Evolutionary conservation across 2,888 invertebrate species (phyloP).

Genomic region (Stictocephala bisonia): DNA sequence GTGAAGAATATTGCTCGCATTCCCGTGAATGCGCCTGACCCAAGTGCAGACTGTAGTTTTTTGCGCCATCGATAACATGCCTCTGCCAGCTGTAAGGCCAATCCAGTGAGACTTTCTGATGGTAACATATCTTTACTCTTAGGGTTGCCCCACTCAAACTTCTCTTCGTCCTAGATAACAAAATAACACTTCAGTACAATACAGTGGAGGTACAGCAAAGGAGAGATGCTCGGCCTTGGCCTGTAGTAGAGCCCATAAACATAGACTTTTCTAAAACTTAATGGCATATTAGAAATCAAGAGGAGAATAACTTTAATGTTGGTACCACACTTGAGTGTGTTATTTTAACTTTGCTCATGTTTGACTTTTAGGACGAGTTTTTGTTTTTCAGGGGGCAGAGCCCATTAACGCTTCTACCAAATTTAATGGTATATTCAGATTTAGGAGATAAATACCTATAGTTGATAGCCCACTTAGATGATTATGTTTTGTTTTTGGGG

Average conservation of each 20-base stretch:
- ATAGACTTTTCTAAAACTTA: too few relatives aligned
- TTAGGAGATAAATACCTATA: too few relatives aligned
- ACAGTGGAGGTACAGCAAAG: neutral
- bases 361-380: too few relatives aligned
- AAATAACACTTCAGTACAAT: conserved; percentile 48
- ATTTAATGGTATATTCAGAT: too few relatives aligned
- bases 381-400: too few relatives aligned
- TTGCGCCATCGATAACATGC: conserved; percentile 76
- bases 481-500: too few relatives aligned
- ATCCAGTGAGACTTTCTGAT: conserved; percentile 63
- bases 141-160: conserved; percentile 88
- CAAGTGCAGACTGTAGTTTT: conserved; percentile 62
- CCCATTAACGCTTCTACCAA: too few relatives aligned
- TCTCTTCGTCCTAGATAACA: conserved; percentile 73
- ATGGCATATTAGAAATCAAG: too few relatives aligned
- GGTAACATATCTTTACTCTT: conserved; percentile 67
- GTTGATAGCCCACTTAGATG: too few relatives aligned
- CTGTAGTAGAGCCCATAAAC: neutral
- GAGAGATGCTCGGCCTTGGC: neutral
- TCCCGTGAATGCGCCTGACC: conserved; percentile 66
- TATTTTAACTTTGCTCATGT: too few relatives aligned
- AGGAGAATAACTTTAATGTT: too few relatives aligned
- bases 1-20: conserved; percentile 71
- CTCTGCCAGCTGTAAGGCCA: conserved; percentile 66
- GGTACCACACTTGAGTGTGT: too few relatives aligned